Evolutionary conservation across 2,797 vertebrate genomes (phyloP).

Genomic region (Phalloptychus januarius): DNA sequence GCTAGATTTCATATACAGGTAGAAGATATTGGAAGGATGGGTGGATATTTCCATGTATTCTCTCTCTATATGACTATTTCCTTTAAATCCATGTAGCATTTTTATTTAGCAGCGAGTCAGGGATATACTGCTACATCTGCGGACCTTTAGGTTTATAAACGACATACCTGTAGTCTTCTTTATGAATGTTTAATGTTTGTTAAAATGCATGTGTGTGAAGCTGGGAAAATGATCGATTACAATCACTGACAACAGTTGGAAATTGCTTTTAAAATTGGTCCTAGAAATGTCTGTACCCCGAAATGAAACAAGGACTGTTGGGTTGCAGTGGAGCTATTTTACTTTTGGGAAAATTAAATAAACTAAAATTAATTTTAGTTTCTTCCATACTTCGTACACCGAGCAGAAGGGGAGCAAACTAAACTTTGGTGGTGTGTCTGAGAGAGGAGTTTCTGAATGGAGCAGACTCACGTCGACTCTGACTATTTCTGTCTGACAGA

Average conservation of each 20-base stretch:
- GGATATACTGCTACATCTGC: not conserved
- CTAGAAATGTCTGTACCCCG: not conserved
- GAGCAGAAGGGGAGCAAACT: slow-evolving; percentile 40
- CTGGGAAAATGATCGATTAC: not conserved
- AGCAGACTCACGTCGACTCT: slow-evolving; percentile 43
- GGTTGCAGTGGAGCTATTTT: not conserved
- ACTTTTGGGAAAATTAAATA: not conserved
- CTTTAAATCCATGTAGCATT: not conserved
- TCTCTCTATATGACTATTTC: not conserved
- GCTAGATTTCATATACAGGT: not conserved
- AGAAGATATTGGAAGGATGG: not conserved
- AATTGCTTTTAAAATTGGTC: not conserved
- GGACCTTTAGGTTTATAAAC: not conserved
- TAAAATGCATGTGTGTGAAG: not conserved
- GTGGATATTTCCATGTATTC: not conserved
- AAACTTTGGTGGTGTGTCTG: slow-evolving; percentile 26
- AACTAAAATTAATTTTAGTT: not conserved
- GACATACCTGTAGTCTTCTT: not conserved
- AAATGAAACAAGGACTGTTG: not conserved
- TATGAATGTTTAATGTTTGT: not conserved
- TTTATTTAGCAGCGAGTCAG: not conserved
- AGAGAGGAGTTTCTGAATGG: slow-evolving; percentile 43
- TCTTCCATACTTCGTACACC: slow-evolving; percentile 13
- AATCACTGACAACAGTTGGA: not conserved
- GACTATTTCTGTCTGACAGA: slow-evolving; percentile 54